These are phyloP conservation scores for Trichoplusia ni DNA, from an alignment of 1,140 invertebrate species.

Conservation along the genomic window DNA sequence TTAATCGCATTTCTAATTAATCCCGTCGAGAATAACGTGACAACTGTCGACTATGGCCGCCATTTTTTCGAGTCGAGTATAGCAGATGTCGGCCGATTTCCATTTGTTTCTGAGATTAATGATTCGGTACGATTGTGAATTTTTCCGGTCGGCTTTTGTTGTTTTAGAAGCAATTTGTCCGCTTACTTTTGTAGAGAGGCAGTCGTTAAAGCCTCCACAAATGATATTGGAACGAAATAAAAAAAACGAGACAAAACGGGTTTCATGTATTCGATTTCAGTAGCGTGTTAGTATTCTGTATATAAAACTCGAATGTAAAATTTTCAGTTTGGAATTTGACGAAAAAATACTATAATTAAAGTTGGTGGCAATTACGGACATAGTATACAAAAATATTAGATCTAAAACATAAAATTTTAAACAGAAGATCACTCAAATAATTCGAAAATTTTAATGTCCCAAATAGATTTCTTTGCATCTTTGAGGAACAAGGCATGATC, in stretches of 20 bases:
- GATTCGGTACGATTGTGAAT: constrained; percentile 81
- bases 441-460: too few species aligned
- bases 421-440: too few species aligned
- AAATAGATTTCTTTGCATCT: too few species aligned
- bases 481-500: too few species aligned
- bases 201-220: constrained; percentile 75
- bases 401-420: too few species aligned
- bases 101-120: constrained; percentile 82
- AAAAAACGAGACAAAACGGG: constrained; percentile 55
- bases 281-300: not conserved
- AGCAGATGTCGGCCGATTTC: constrained; percentile 81
- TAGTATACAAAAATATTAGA: too few species aligned
- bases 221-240: constrained; percentile 70
- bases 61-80: constrained; percentile 76
- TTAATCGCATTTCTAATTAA: constrained; percentile 82
- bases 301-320: too few species aligned
- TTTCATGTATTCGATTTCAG: constrained; percentile 27
- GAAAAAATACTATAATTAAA: too few species aligned
- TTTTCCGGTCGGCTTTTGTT: constrained; percentile 81
- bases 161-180: constrained; percentile 82
- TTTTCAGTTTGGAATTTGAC: too few species aligned
- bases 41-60: constrained; percentile 80
- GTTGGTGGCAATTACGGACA: too few species aligned
- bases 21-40: constrained; percentile 81
- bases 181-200: constrained; percentile 77